Evolutionary conservation across 2,888 invertebrate genomes (phyloP), one percentile per base, ranked within the genome.

Genomic region (Melangyna quadrimaculata): DNA sequence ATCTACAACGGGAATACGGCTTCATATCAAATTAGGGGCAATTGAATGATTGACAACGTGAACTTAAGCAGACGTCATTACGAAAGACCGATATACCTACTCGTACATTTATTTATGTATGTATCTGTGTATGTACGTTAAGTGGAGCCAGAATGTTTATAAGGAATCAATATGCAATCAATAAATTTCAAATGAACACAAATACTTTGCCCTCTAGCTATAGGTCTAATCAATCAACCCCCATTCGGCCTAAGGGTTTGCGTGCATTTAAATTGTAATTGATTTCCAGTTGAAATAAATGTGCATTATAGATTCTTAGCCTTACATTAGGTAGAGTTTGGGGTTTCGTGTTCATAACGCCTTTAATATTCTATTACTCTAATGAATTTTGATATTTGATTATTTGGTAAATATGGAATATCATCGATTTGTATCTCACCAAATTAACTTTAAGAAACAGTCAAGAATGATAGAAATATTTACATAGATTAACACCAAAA

Each of bases 141-240:
- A 51, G 14, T 59, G 59, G 14, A 59, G 37, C 37, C 35, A 9
- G 35, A 35, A 59, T 37, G 9, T 37, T 37, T 32, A 32, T 10
- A 35, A 19, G 27, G 67, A 84, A 80, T 75, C 84, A 67, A 77
- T 57, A 57, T 81, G 51, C 70, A 86, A 86, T 80, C 86, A 81
- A 86, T 86, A 86, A 81, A 81, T 73, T 73, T 78, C 55, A 27
- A 86, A 81, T 77, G 69, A 81, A 80, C 63, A 57, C 57, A 77
- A 70, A 63, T 77, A 80, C 69, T 80, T 75, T 72, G 77, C 72
- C 84, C 67, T 43, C 24, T 45, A 63, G 77, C 73, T 69, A 35
- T 67, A 40, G 86, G 86, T 86, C 81, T 70, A 86, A 86, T 86
- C 86, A 86, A 86, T 86, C 86, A 86, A 86, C 86, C 86, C 86